Percentiles rank a stretch among this genome's conserved stretches.
These are phyloP conservation scores for Amblyraja radiata DNA, from an alignment of 2,797 vertebrate genomes.

Conservation along the genomic window DNA sequence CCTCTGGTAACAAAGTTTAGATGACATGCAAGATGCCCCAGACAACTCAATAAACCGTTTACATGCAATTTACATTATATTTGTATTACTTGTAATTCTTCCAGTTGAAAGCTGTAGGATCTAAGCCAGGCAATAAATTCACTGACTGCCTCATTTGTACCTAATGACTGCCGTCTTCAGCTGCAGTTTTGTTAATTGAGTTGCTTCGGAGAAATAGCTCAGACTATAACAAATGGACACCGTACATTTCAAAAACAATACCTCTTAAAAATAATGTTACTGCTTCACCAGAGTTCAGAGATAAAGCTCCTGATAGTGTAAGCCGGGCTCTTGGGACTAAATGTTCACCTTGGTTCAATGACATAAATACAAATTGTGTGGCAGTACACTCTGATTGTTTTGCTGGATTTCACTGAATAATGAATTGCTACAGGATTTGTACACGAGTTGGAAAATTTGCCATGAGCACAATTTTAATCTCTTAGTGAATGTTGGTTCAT, in stretches of 20 bases:
- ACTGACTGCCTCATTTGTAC: slow-evolving; percentile 23
- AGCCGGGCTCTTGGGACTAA: background rate
- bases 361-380: slow-evolving; percentile 7
- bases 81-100: slow-evolving; percentile 28
- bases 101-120: slow-evolving; percentile 1
- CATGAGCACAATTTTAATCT: background rate
- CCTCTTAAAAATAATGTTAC: slow-evolving; percentile 27
- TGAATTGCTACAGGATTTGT: background rate
- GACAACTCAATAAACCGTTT: background rate
- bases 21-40: background rate
- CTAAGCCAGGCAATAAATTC: slow-evolving; percentile 29
- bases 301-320: background rate
- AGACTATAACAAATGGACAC: background rate
- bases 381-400: background rate
- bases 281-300: slow-evolving; percentile 13
- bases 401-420: background rate
- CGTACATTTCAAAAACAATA: slow-evolving; percentile 26
- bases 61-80: background rate
- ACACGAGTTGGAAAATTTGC: background rate
- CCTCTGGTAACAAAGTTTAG: slow-evolving; percentile 12
- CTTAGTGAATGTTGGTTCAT: background rate
- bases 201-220: slow-evolving; percentile 12
- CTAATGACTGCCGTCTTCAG: background rate
- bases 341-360: slow-evolving; percentile 25
- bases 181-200: slow-evolving; percentile 30